Percentiles rank a stretch among this genome's conserved stretches.
phyloP scores from a whole-genome alignment of 2,888 invertebrate species.

The Norana najaformis region DNA sequence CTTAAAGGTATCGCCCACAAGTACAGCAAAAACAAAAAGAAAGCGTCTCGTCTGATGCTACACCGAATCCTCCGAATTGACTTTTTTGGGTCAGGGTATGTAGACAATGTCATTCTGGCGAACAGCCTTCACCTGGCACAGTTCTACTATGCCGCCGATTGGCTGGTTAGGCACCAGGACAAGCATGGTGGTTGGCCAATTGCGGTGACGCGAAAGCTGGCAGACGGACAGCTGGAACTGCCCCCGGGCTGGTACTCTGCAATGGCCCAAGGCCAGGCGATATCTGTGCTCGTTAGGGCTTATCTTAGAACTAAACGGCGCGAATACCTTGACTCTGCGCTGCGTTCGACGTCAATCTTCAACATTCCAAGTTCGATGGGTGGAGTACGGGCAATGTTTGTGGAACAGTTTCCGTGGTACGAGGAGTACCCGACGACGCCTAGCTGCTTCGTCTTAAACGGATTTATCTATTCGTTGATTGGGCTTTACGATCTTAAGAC shows the following conservation, averaged over 20 bases:
- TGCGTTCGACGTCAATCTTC: slow-evolving; percentile 79
- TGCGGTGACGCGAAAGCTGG: slow-evolving; percentile 70
- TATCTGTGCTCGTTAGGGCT: slow-evolving; percentile 90
- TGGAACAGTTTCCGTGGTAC: slow-evolving; percentile 87
- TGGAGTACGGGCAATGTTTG: slow-evolving; percentile 67
- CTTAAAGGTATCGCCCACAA: slow-evolving; percentile 75
- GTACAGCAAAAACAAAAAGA: slow-evolving; percentile 48
- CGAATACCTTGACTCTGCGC: slow-evolving; percentile 77
- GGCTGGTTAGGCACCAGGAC: slow-evolving; percentile 88
- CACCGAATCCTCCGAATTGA: slow-evolving; percentile 50
- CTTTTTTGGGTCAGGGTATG: slow-evolving; percentile 56
- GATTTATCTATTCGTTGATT: slow-evolving; percentile 94
- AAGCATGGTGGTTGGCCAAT: slow-evolving; percentile 89
- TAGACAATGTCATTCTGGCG: slow-evolving; percentile 58
- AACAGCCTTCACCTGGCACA: slow-evolving; percentile 85
- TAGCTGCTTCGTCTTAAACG: slow-evolving; percentile 88
- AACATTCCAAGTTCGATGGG: slow-evolving; percentile 55
- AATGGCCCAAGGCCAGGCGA: slow-evolving; percentile 94
- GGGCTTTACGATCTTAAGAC: slow-evolving; percentile 92
- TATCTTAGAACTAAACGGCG: slow-evolving; percentile 72
- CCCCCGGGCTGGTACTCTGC: slow-evolving; percentile 91
- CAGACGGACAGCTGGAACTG: slow-evolving; percentile 75
- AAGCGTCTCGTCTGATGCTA: slow-evolving; percentile 43
- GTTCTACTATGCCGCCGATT: slow-evolving; percentile 88
- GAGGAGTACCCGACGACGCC: slow-evolving; percentile 98